Percentiles rank a stretch among this genome's conserved stretches.
These are phyloP conservation scores for Dermolepida albohirtum DNA, from an alignment of 2,888 invertebrate genomes.

Conservation along the genomic window DNA sequence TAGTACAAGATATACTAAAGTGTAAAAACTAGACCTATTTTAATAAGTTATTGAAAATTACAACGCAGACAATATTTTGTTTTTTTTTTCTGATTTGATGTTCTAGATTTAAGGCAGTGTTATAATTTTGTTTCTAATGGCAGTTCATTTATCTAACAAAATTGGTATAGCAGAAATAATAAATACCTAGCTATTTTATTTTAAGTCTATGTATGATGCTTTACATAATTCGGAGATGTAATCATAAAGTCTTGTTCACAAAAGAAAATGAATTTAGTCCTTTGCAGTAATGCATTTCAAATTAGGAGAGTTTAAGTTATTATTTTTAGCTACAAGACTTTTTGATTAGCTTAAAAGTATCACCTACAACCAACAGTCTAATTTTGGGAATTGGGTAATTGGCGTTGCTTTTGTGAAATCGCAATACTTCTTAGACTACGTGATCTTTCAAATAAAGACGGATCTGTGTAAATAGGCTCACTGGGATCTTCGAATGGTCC, in stretches of 20 bases:
- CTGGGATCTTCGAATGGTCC: constrained; percentile 85
- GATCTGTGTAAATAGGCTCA: constrained; percentile 94
- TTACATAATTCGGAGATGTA: too few relatives aligned
- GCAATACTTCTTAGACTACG: constrained; percentile 77
- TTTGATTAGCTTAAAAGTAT: neutral
- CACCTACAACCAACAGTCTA: constrained; percentile 18
- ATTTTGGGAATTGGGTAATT: constrained; percentile 32
- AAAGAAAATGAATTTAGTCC: too few relatives aligned
- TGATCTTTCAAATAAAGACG: constrained; percentile 88
- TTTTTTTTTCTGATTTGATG: neutral
- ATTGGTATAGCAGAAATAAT: neutral
- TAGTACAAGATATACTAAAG: neutral
- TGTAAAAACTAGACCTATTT: neutral
- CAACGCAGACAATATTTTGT: neutral
- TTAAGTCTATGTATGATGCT: neutral
- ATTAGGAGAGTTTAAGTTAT: too few relatives aligned
- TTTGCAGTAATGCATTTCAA: too few relatives aligned
- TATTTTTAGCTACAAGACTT: neutral
- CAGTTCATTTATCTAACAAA: constrained; percentile 10
- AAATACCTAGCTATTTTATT: constrained; percentile 3
- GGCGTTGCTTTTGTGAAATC: constrained; percentile 63
- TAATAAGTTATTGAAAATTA: constrained; percentile 2
- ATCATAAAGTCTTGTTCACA: too few relatives aligned
- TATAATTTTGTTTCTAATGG: constrained; percentile 13
- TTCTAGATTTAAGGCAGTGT: constrained; percentile 11